phyloP scores from a whole-genome alignment of 2,888 invertebrate species.

The Resseliella maxima region DNA sequence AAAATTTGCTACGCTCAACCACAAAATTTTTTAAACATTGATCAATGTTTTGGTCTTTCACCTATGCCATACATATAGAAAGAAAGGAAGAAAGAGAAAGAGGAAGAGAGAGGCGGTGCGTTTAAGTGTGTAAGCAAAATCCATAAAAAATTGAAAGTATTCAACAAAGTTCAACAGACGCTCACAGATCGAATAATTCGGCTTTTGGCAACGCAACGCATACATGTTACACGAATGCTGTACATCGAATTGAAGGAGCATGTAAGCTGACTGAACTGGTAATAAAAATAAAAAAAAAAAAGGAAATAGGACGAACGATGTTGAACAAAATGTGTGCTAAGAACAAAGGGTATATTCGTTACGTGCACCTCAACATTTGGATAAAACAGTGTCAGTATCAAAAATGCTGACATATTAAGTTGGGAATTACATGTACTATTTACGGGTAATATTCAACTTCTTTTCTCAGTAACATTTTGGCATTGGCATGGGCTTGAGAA shows the following conservation, averaged over 20 bases:
- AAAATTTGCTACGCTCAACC: neutral
- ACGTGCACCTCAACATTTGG: conserved; percentile 5
- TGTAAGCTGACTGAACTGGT: neutral
- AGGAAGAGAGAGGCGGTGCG: neutral
- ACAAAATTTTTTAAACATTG: neutral
- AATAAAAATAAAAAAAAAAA: neutral
- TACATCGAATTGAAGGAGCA: neutral
- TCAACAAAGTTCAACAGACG: conserved; percentile 5
- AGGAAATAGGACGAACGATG: conserved; percentile 8
- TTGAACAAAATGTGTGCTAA: conserved; percentile 7
- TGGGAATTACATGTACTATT: conserved; percentile 38
- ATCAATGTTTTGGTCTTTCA: neutral
- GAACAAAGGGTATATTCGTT: conserved; percentile 1
- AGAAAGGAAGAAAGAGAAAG: neutral
- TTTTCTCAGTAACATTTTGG: neutral
- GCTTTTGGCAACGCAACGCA: neutral
- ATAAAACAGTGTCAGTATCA: conserved; percentile 21
- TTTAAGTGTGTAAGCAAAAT: neutral
- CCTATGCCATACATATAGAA: neutral
- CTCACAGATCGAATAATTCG: neutral
- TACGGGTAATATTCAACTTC: conserved; percentile 34
- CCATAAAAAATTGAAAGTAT: conserved; percentile 31
- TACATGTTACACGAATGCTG: neutral
- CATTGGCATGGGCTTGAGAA: conserved; percentile 11
- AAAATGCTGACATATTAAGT: conserved; percentile 38